These are phyloP conservation scores for Myotis yumanensis DNA, from an alignment of 2,113 vertebrate genomes.

Conservation along the genomic window DNA sequence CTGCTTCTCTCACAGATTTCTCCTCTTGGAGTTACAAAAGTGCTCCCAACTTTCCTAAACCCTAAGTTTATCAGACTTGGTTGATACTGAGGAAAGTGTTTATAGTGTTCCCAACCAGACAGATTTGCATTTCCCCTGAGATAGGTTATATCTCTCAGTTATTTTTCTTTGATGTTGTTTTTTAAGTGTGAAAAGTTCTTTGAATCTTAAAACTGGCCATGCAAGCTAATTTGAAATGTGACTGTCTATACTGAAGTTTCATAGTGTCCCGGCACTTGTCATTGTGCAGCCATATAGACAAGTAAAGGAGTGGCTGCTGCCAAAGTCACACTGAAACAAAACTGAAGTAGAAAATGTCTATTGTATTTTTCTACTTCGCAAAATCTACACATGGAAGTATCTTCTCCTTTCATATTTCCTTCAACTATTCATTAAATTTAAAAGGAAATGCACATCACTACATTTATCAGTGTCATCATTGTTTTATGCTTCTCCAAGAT, in stretches of 20 bases:
- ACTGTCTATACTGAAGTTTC: neutral
- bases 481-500: neutral
- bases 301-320: neutral
- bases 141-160: neutral
- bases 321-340: neutral
- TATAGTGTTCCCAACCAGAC: slow-evolving; percentile 7
- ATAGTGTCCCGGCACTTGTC: neutral
- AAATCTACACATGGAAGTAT: neutral
- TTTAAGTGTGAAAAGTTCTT: neutral
- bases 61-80: neutral
- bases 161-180: neutral
- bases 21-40: neutral
- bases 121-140: neutral
- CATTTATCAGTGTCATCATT: neutral
- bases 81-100: neutral
- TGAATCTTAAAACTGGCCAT: neutral
- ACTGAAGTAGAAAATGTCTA: neutral
- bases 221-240: neutral
- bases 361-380: neutral
- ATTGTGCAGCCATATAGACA: neutral
- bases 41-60: neutral
- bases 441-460: neutral
- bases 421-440: slow-evolving; percentile 35
- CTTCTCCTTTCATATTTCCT: neutral
- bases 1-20: fast-evolving